phyloP scores from a whole-genome alignment of 2,888 invertebrate species.

The Gasteruption jaculator region DNA sequence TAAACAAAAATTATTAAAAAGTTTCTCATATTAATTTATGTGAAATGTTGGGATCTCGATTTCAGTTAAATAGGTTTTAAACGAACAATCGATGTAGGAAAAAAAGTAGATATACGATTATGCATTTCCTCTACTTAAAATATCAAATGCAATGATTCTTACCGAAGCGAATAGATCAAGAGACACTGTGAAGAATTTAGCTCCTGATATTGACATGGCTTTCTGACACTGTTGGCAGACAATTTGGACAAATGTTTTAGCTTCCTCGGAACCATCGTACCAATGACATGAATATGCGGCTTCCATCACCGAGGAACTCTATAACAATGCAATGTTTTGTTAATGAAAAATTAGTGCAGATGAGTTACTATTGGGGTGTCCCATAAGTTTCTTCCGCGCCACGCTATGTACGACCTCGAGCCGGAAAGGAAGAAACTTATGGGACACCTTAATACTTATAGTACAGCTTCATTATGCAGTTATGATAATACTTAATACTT shows the following conservation, averaged over 20 bases:
- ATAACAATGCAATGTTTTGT: constrained; percentile 27
- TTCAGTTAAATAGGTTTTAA: background rate
- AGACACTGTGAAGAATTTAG: constrained; percentile 85
- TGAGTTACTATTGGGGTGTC: too few species aligned
- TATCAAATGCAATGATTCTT: too few species aligned
- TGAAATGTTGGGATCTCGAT: background rate
- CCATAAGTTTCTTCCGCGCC: too few species aligned
- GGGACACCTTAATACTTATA: too few species aligned
- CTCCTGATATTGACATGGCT: constrained; percentile 83
- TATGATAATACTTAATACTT: too few species aligned
- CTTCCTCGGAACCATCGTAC: constrained; percentile 88
- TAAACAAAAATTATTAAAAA: background rate
- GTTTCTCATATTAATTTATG: background rate
- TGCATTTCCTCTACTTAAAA: constrained; percentile 3
- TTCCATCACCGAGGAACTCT: constrained; percentile 90
- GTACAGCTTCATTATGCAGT: too few species aligned
- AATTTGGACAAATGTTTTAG: constrained; percentile 86
- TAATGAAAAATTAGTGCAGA: constrained; percentile 14
- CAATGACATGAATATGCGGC: constrained; percentile 87
- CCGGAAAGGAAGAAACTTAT: too few species aligned
- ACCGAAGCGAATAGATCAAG: constrained; percentile 85
- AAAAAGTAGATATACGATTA: too few species aligned
- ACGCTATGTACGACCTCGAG: too few species aligned
- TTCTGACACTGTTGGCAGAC: constrained; percentile 89
- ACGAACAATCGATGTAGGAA: background rate